Evolutionary conservation across 2,888 invertebrate genomes (phyloP), one percentile per base, ranked within the genome.

Genomic region (Clistopyga incitator): DNA sequence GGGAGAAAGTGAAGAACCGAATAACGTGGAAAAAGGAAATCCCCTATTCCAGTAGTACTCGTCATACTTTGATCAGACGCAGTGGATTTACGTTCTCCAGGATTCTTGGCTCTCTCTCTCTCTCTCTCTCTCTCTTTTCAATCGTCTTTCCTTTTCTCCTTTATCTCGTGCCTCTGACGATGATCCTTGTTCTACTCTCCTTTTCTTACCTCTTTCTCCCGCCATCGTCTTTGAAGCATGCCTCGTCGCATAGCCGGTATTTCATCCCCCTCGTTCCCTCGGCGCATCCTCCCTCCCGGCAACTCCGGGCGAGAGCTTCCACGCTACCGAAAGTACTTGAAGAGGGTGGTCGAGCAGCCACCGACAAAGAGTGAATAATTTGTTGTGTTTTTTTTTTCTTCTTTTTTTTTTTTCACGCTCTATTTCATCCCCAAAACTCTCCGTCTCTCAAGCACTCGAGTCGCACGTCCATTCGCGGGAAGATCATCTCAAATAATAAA

Each of bases 21-120:
- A 78, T 78, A 68, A 78, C 78, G 77, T 67, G 42, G 68, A 74
- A 82, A 71, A 42, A 84, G 77, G 78, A 71, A 86, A 77, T 81
- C 78, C 80, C 82, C 77, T 71, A 78, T 87, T 86, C 83, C 85
- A 86, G 87, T 86, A 86, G 88, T 81, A 86, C 85, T 86, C 86
- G 88, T 89, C 88, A 87, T 86, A 88, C 90, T 90, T 90, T 90
- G 90, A 90, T 90, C 90, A 90, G 88, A 78, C 87, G 85, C 88
- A 86, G 88, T 90, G 84, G 88, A 89, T 89, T 89, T 89, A 88
- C 88, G 85, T 85, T 87, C 86, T 85, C 80, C 68, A 79, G 79
- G 80, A 85, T 84, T 80, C 74, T 82, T 79, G 25, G 68, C 67
- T 23, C 50, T 52, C 20, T 42, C 52, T 42, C 45, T 52, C 59